Evolutionary conservation across 2,113 vertebrate genomes (phyloP).

Genomic region (Laticauda colubrina): DNA sequence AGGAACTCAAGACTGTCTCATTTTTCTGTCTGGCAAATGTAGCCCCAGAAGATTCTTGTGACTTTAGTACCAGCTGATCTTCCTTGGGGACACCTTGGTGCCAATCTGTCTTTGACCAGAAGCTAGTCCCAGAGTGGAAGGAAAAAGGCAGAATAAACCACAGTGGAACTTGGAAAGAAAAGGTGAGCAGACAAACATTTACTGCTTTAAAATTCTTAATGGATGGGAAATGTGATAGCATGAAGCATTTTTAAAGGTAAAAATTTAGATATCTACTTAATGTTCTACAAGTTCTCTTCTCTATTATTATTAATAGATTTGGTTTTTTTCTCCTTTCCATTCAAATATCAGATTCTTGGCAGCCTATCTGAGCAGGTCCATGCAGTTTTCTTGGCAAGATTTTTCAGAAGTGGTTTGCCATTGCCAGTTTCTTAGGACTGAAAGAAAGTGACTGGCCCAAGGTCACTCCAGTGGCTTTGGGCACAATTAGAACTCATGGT

Average conservation of each 20-base stretch:
- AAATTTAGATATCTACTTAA: not conserved
- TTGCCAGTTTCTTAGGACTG: not conserved
- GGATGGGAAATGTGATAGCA: not conserved
- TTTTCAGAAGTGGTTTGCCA: not conserved
- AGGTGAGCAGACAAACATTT: not conserved
- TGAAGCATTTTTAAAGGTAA: not conserved
- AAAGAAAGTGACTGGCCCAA: not conserved
- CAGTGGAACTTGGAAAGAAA: not conserved
- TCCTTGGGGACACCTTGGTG: slow-evolving; percentile 15
- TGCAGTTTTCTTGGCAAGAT: not conserved
- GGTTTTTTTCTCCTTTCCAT: not conserved
- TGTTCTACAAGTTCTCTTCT: not conserved
- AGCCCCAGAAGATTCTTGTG: slow-evolving; percentile 21
- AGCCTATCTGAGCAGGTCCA: not conserved
- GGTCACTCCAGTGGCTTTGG: not conserved
- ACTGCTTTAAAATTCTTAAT: not conserved
- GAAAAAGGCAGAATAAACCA: slow-evolving; percentile 2
- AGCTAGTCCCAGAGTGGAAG: slow-evolving; percentile 6
- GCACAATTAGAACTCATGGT: not conserved
- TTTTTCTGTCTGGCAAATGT: slow-evolving; percentile 39
- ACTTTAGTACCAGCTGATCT: slow-evolving; percentile 27
- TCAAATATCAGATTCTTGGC: not conserved
- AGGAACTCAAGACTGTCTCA: slow-evolving; percentile 54
- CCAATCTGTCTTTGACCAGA: slow-evolving; percentile 21
- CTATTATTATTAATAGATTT: not conserved